phyloP scores from a whole-genome alignment of 2,888 invertebrate species.

The Tethea ocularis region DNA sequence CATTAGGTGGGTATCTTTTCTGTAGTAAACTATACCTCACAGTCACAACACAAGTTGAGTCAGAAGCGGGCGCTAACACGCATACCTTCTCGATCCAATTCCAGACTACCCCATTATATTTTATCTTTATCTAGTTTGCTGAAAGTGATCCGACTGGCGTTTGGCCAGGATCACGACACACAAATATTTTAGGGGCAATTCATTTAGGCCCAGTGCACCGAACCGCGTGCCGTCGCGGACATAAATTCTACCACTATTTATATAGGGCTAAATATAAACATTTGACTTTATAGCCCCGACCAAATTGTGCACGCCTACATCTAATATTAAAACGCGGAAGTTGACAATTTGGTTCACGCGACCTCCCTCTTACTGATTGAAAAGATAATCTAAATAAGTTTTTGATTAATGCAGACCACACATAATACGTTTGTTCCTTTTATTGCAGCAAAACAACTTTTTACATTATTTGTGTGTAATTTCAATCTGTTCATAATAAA shows the following conservation, averaged over 20 bases:
- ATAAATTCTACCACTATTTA: conserved; percentile 74
- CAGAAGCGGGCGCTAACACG: not conserved
- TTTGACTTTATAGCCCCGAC: conserved; percentile 60
- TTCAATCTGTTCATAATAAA: not conserved
- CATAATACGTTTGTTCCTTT: no score
- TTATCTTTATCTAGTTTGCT: conserved; percentile 63
- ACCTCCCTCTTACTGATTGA: conserved; percentile 5
- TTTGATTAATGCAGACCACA: conserved; percentile 14
- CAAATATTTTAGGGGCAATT: conserved; percentile 78
- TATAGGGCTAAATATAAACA: conserved; percentile 68
- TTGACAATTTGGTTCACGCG: conserved; percentile 44
- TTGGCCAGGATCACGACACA: conserved; percentile 73
- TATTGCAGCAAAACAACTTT: no score
- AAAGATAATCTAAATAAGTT: conserved; percentile 16
- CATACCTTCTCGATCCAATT: conserved; percentile 25
- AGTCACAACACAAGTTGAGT: conserved; percentile 6
- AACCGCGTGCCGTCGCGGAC: conserved; percentile 48
- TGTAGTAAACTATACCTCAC: not conserved
- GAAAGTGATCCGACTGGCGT: conserved; percentile 80
- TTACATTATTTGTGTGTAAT: not conserved
- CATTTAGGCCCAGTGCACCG: conserved; percentile 62
- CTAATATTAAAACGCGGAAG: conserved; percentile 47
- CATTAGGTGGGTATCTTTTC: no score
- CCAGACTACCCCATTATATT: conserved; percentile 61
- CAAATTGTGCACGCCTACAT: conserved; percentile 46